A percentile compares a stretch with the other conserved stretches of the same genome.
These are phyloP conservation scores for Agelas oroides DNA, from an alignment of 37 sponge, comb jelly and placozoan species.

Conservation along the genomic window DNA sequence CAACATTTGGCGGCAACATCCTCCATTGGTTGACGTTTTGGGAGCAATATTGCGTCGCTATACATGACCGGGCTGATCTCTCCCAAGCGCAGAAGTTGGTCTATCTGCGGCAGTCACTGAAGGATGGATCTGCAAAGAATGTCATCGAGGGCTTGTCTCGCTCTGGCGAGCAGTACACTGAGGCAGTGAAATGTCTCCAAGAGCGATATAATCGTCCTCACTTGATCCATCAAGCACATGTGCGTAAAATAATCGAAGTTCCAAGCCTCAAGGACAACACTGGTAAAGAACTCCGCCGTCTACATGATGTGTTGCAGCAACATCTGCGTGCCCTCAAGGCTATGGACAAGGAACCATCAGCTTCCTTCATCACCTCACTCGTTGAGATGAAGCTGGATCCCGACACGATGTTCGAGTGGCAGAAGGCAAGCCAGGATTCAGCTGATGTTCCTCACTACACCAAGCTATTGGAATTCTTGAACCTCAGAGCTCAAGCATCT, in stretches of 20 bases:
- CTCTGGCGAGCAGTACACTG: slow-evolving; percentile 19
- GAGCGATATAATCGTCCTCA: slow-evolving; percentile 11
- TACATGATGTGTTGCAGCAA: slow-evolving; percentile 16
- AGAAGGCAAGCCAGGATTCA: slow-evolving; percentile 9
- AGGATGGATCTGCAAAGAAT: slow-evolving; percentile 29
- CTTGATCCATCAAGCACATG: slow-evolving; percentile 30
- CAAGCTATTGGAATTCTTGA: neutral
- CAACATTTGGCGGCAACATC: slow-evolving; percentile 24
- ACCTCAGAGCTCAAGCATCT: slow-evolving; percentile 18
- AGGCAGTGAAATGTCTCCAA: slow-evolving; percentile 4
- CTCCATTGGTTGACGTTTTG: slow-evolving; percentile 26
- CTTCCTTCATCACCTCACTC: slow-evolving; percentile 20
- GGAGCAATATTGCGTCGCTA: slow-evolving; percentile 31
- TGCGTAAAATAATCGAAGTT: slow-evolving; percentile 2
- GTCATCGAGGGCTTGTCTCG: slow-evolving; percentile 22
- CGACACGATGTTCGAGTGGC: slow-evolving; percentile 21
- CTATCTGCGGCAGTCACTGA: slow-evolving; percentile 23
- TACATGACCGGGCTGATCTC: neutral
- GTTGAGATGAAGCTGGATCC: slow-evolving; percentile 9
- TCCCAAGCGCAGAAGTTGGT: slow-evolving; percentile 19
- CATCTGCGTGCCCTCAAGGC: slow-evolving; percentile 18
- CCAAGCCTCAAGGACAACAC: slow-evolving; percentile 12
- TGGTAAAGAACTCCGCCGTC: slow-evolving; percentile 19
- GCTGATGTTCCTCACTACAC: slow-evolving; percentile 14
- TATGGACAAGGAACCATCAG: slow-evolving; percentile 24